Conservation (phyloP, 2,113 vertebrate genomes). For the Rostratula benghalensis region DNA sequence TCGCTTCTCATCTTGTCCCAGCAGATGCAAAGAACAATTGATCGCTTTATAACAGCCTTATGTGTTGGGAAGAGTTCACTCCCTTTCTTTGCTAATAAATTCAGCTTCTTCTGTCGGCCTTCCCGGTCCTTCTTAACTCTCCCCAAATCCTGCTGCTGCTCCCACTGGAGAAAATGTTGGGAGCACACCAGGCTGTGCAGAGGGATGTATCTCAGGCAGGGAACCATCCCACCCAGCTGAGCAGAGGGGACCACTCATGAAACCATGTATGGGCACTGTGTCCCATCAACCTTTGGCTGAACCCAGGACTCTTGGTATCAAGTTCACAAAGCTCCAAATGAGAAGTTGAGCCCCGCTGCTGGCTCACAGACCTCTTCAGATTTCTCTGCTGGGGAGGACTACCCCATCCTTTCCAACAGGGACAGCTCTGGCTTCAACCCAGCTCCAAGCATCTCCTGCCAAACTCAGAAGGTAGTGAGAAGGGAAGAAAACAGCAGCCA, state of each 20-base stretch:
- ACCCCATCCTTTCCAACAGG: not conserved
- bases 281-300: not conserved
- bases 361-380: not conserved
- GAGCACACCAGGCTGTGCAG: not conserved
- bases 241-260: accelerated
- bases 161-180: too few species aligned
- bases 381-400: not conserved
- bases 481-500: not conserved
- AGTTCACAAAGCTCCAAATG: not conserved
- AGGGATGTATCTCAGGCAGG: not conserved
- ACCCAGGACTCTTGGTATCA: not conserved
- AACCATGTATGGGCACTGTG: accelerated
- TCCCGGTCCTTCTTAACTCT: not conserved
- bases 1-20: not conserved
- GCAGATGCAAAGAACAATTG: not conserved
- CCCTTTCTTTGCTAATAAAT: not conserved
- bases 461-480: accelerated
- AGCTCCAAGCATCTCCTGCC: not conserved
- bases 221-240: not conserved
- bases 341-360: not conserved
- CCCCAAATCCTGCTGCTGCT: not conserved
- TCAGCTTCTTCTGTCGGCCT: not conserved
- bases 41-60: not conserved
- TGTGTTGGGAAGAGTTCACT: not conserved
- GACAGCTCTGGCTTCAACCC: not conserved